A percentile compares a stretch with the other conserved stretches of the same genome.
phyloP scores from a whole-genome alignment of 2,797 vertebrate species.

The Percopsis omiscomaycus region DNA sequence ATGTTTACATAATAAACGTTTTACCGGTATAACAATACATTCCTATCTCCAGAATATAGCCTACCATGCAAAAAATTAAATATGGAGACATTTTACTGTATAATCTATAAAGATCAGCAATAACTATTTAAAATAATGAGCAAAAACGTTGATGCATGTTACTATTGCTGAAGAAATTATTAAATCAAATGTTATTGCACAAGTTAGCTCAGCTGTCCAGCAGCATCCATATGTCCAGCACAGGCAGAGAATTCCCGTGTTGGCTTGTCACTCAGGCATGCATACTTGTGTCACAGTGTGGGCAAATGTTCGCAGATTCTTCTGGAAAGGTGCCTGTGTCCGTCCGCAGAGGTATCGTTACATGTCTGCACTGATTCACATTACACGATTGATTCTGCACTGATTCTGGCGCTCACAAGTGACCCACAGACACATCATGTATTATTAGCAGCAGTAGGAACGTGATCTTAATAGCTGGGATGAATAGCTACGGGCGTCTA shows the following conservation, averaged over 20 bases:
- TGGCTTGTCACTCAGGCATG: constrained; percentile 23
- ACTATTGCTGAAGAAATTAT: too few species aligned
- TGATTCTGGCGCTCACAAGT: background rate
- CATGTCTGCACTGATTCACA: constrained; percentile 22
- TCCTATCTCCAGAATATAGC: too few species aligned
- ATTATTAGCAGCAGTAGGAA: constrained; percentile 30
- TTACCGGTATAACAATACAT: too few species aligned
- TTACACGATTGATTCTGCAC: background rate
- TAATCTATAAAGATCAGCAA: too few species aligned
- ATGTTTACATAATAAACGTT: too few species aligned
- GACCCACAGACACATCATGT: background rate
- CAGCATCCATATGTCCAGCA: constrained; percentile 9
- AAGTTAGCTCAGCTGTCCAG: constrained; percentile 42
- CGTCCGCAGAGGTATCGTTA: constrained; percentile 31
- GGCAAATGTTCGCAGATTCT: constrained; percentile 18
- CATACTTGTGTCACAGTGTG: constrained; percentile 10
- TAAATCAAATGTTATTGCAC: background rate
- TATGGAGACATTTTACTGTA: too few species aligned
- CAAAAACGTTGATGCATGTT: too few species aligned
- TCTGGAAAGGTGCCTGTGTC: constrained; percentile 22
- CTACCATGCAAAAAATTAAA: too few species aligned
- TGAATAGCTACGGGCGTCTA: background rate
- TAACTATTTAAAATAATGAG: too few species aligned
- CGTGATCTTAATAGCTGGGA: constrained; percentile 18
- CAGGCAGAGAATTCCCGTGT: background rate